Conservation (phyloP, 2,797 vertebrate genomes). For the Hydrolagus colliei region DNA sequence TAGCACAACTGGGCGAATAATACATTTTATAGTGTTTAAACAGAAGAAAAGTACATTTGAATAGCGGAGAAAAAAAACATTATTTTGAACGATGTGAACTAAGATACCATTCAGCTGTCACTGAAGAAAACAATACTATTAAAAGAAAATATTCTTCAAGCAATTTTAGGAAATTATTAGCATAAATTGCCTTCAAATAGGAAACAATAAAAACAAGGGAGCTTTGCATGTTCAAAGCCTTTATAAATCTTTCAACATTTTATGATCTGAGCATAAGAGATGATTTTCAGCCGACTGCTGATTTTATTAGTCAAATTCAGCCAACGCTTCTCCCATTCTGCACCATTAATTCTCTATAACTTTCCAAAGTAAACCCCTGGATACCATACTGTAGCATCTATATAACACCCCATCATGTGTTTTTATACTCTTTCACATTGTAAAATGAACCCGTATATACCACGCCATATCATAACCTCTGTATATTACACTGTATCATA, state of each 20-base stretch:
- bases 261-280: slow-evolving; percentile 23
- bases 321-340: not conserved
- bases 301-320: slow-evolving; percentile 18
- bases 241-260: slow-evolving; percentile 30
- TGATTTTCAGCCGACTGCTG: slow-evolving; percentile 22
- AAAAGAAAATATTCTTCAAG: slow-evolving; percentile 20
- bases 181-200: slow-evolving; percentile 28
- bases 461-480: not conserved
- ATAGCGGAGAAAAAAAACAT: not conserved
- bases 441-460: not conserved
- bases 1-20: slow-evolving; percentile 18
- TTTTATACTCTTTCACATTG: not conserved
- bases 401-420: too few relatives aligned
- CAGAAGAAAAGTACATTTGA: slow-evolving; percentile 31
- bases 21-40: slow-evolving; percentile 29
- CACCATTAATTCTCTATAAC: not conserved
- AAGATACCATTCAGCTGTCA: slow-evolving; percentile 27
- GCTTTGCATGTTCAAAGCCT: slow-evolving; percentile 22
- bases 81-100: slow-evolving; percentile 15
- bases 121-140: slow-evolving; percentile 12
- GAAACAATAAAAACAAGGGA: slow-evolving; percentile 22
- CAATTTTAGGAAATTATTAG: slow-evolving; percentile 24
- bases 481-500: not conserved
- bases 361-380: not conserved
- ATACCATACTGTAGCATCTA: not conserved